Evolutionary conservation across 2,888 invertebrate species (phyloP).

Genomic region (Xestobium rufovillosum): DNA sequence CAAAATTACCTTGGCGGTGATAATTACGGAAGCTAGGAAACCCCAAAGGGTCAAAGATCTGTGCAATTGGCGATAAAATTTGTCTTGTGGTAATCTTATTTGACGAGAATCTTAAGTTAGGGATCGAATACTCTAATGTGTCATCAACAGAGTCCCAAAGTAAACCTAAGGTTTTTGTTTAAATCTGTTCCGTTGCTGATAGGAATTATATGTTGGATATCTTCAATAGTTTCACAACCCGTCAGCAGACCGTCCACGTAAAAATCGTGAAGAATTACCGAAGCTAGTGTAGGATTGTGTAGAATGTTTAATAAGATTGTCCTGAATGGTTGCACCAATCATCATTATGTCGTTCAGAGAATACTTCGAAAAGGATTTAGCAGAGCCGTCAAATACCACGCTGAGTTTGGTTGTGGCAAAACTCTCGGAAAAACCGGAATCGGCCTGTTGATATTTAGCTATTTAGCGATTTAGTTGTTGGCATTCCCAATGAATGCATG

Average conservation of each 20-base stretch:
- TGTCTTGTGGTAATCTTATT: slow-evolving; percentile 20
- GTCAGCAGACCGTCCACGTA: slow-evolving; percentile 7
- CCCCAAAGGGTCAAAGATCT: slow-evolving; percentile 27
- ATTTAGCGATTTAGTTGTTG: no score
- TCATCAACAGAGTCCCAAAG: slow-evolving; percentile 9
- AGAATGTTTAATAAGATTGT: no score
- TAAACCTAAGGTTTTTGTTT: slow-evolving; percentile 14
- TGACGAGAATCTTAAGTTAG: not conserved
- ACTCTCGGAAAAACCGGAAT: no score
- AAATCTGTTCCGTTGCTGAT: not conserved
- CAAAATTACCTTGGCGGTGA: slow-evolving; percentile 22
- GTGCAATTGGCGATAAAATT: slow-evolving; percentile 24
- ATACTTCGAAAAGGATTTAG: no score
- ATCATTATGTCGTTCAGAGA: no score
- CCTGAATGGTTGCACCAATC: no score
- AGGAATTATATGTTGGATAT: not conserved
- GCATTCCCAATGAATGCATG: no score
- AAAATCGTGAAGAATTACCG: not conserved
- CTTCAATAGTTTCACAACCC: not conserved
- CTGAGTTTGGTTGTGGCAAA: no score
- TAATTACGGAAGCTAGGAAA: slow-evolving; percentile 21
- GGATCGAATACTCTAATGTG: slow-evolving; percentile 15
- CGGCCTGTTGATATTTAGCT: no score
- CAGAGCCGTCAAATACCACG: no score
- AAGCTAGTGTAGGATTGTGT: not conserved